A percentile compares a stretch with the other conserved stretches of the same genome.
Evolutionary conservation across 2,113 vertebrate species (phyloP).

Genomic region (Heteronetta atricapilla): DNA sequence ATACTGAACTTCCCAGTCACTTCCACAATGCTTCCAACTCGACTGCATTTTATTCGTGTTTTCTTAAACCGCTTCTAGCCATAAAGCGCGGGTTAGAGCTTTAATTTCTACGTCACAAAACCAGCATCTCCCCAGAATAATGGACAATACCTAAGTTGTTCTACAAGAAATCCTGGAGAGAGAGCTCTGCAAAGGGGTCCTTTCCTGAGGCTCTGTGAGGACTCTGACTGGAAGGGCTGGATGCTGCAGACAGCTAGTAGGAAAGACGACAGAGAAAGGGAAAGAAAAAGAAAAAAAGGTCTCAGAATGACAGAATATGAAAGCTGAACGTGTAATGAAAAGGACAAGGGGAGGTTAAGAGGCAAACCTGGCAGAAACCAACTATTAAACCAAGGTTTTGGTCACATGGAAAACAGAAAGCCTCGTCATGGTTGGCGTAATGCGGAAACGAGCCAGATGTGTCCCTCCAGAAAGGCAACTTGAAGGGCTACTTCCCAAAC

Average conservation of each 20-base stretch:
- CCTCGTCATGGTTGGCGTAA: constrained; percentile 51
- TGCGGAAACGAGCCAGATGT: constrained; percentile 59
- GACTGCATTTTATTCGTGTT: background rate
- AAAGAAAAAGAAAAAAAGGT: constrained; percentile 85
- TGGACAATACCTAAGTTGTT: constrained; percentile 96
- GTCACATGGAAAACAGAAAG: constrained; percentile 61
- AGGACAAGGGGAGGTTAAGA: constrained; percentile 65
- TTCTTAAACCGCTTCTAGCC: background rate
- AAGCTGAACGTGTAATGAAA: constrained; percentile 79
- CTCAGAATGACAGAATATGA: constrained; percentile 87
- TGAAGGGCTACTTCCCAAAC: background rate
- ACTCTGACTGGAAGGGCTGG: constrained; percentile 99
- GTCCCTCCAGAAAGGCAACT: background rate
- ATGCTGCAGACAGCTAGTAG: constrained; percentile 97
- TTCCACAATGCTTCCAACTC: constrained; percentile 59
- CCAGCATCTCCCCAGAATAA: constrained; percentile 73
- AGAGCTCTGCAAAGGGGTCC: constrained; percentile 99
- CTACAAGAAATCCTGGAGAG: constrained; percentile 99
- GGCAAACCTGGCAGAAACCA: constrained; percentile 66
- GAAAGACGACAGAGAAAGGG: constrained; percentile 85
- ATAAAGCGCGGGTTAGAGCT: background rate
- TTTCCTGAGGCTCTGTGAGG: constrained; percentile 98
- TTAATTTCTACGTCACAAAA: background rate
- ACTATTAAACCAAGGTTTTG: constrained; percentile 57
- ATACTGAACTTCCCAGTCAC: background rate